These are phyloP conservation scores for Isoperla grammatica DNA, from an alignment of 2,888 invertebrate genomes.

Conservation along the genomic window DNA sequence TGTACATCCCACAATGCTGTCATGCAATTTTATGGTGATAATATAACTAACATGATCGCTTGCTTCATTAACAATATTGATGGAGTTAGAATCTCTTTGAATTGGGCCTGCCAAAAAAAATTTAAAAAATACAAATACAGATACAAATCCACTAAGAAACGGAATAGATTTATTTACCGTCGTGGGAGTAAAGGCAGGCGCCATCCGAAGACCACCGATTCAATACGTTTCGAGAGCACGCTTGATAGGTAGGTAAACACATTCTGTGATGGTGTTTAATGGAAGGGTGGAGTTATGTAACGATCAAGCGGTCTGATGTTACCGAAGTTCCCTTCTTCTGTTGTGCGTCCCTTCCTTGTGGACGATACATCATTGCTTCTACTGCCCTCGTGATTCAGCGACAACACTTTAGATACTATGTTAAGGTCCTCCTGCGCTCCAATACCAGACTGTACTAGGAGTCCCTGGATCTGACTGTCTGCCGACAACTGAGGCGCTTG, in stretches of 20 bases:
- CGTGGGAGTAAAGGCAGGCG: too few species aligned
- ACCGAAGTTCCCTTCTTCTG: constrained; percentile 8
- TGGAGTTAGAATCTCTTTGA: too few species aligned
- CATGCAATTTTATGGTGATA: too few species aligned
- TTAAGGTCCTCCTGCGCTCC: constrained; percentile 65
- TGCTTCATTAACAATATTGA: too few species aligned
- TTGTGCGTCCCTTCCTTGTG: neutral
- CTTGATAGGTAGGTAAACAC: neutral
- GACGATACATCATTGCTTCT: constrained; percentile 6
- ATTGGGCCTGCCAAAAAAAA: too few species aligned
- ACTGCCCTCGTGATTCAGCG: constrained; percentile 59
- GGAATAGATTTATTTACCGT: too few species aligned
- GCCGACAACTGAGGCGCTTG: constrained; percentile 38
- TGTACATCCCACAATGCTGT: too few species aligned
- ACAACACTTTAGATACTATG: constrained; percentile 74
- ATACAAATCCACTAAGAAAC: too few species aligned
- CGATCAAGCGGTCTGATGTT: constrained; percentile 2
- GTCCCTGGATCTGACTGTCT: constrained; percentile 57
- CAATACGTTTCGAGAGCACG: too few species aligned
- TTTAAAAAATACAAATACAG: too few species aligned
- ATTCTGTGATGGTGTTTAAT: neutral
- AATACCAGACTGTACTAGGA: constrained; percentile 61
- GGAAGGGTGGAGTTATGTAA: constrained; percentile 6
- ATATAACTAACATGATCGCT: too few species aligned
- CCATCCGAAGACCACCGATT: too few species aligned